phyloP scores from a whole-genome alignment of 1,140 invertebrate genomes.

The Parapsyche elsis region DNA sequence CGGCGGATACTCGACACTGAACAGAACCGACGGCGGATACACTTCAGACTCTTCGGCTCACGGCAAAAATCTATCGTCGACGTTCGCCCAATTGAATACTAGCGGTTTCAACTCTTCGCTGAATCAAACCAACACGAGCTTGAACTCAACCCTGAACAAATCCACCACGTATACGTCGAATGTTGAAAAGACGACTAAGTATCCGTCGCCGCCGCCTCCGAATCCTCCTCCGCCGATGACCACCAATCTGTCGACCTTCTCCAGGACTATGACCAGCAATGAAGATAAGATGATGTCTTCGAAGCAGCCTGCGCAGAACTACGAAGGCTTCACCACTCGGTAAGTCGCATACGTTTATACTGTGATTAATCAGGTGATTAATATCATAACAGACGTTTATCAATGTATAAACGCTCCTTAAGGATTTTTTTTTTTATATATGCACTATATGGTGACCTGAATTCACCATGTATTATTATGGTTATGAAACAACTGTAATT shows the following conservation, averaged over 20 bases:
- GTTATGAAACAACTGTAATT: neutral
- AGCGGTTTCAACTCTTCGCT: conserved; percentile 35
- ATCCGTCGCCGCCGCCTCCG: conserved; percentile 52
- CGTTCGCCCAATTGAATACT: conserved; percentile 54
- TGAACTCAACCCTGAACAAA: conserved; percentile 29
- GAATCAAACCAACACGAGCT: conserved; percentile 27
- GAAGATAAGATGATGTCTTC: conserved; percentile 54
- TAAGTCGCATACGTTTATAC: conserved; percentile 57
- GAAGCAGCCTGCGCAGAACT: conserved; percentile 66
- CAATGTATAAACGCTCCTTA: neutral
- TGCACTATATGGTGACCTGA: neutral
- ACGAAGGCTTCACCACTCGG: conserved; percentile 73
- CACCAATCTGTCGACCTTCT: conserved; percentile 63
- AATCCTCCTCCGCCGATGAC: conserved; percentile 57
- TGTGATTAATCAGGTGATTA: neutral
- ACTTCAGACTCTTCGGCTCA: conserved; percentile 56
- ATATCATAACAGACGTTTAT: neutral
- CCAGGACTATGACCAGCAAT: conserved; percentile 54
- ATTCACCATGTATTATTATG: neutral
- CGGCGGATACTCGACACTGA: conserved; percentile 26
- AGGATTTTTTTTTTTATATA: conserved; percentile 10
- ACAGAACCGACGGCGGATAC: conserved; percentile 45
- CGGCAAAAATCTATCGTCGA: conserved; percentile 38
- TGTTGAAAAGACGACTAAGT: conserved; percentile 48
- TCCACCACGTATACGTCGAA: conserved; percentile 22